A percentile compares a stretch with the other conserved stretches of the same genome.
These are phyloP conservation scores for Symphodus melops DNA, from an alignment of 2,113 vertebrate genomes.

Conservation along the genomic window DNA sequence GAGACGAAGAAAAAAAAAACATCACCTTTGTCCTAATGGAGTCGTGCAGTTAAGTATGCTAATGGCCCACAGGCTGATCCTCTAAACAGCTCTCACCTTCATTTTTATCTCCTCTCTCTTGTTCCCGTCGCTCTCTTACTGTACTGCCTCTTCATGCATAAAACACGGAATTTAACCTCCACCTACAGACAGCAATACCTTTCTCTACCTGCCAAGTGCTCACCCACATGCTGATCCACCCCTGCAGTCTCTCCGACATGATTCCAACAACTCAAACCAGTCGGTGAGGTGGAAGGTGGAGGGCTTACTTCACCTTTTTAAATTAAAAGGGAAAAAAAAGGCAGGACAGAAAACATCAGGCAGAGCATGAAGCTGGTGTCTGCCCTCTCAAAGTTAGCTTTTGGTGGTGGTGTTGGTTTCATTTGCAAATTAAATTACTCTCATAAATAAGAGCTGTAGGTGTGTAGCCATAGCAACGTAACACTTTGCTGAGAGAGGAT, in stretches of 20 bases:
- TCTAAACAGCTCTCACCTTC: conserved; percentile 27
- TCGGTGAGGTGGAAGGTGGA: conserved; percentile 25
- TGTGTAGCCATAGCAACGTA: conserved; percentile 76
- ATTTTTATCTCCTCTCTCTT: conserved; percentile 11
- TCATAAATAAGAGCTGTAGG: conserved; percentile 74
- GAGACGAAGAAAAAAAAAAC: not conserved
- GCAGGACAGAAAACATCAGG: conserved; percentile 26
- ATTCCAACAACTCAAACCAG: conserved; percentile 23
- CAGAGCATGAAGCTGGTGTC: conserved; percentile 17
- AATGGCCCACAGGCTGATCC: conserved; percentile 15
- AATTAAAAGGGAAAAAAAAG: conserved; percentile 34
- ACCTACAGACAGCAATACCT: conserved; percentile 62
- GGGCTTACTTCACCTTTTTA: conserved; percentile 22
- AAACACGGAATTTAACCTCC: conserved; percentile 68
- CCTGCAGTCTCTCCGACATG: conserved; percentile 40
- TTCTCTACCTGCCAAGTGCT: conserved; percentile 63
- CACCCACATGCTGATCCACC: conserved; percentile 62
- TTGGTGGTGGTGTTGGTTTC: conserved; percentile 25
- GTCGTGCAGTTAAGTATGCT: conserved; percentile 27
- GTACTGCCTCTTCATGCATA: conserved; percentile 49
- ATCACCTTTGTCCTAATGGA: conserved; percentile 13
- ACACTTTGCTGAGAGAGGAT: conserved; percentile 62
- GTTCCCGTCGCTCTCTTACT: conserved; percentile 17
- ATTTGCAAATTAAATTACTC: conserved; percentile 74
- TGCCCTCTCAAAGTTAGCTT: conserved; percentile 41